Conservation (phyloP, 2,888 invertebrate species). For the Hypselothyrea guttata region DNA sequence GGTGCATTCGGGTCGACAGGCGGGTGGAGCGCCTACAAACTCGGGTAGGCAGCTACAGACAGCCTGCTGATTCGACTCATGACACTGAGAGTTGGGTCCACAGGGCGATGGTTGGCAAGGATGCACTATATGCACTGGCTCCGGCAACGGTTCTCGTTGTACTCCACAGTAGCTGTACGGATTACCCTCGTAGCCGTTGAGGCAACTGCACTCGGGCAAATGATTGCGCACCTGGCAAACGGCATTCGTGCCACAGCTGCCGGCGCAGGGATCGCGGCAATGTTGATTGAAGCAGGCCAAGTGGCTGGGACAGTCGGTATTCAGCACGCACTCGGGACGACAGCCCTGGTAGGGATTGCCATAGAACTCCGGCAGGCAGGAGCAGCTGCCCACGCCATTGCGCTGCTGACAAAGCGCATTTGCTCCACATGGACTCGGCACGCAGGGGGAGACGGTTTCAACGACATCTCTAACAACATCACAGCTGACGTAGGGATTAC, state of each 20-base stretch:
- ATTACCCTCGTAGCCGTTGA: slow-evolving; percentile 88
- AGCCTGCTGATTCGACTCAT: slow-evolving; percentile 83
- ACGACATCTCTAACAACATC: slow-evolving; percentile 53
- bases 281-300: slow-evolving; percentile 88
- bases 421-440: slow-evolving; percentile 89
- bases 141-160: slow-evolving; percentile 79
- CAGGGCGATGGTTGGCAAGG: slow-evolving; percentile 86
- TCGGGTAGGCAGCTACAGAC: slow-evolving; percentile 85
- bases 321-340: slow-evolving; percentile 88
- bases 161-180: slow-evolving; percentile 87
- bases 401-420: slow-evolving; percentile 88
- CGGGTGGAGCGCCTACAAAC: slow-evolving; percentile 86
- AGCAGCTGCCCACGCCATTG: slow-evolving; percentile 86
- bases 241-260: slow-evolving; percentile 89
- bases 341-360: slow-evolving; percentile 91
- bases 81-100: slow-evolving; percentile 86
- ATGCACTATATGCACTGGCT: slow-evolving; percentile 80
- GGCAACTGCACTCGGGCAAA: slow-evolving; percentile 87
- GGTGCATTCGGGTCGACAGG: slow-evolving; percentile 90
- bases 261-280: slow-evolving; percentile 90
- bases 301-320: slow-evolving; percentile 88
- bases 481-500: slow-evolving; percentile 84
- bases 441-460: slow-evolving; percentile 84
- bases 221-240: slow-evolving; percentile 88
- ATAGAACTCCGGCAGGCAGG: slow-evolving; percentile 87